phyloP scores from a whole-genome alignment of 92 coral and sea anemone species.

The Porites cylindrica region DNA sequence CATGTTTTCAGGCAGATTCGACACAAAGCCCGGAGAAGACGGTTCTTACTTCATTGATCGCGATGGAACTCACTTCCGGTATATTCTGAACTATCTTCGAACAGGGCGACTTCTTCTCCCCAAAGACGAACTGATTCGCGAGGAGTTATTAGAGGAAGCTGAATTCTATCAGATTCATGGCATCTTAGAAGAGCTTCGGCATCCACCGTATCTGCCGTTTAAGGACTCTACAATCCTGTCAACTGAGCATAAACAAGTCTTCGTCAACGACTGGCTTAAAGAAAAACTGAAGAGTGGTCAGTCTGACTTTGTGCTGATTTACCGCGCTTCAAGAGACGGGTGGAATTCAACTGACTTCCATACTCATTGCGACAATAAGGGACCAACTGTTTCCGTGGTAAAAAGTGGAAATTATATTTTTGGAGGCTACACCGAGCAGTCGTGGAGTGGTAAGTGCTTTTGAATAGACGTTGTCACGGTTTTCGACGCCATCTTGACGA shows the following conservation, averaged over 20 bases:
- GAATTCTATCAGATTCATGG: conserved; percentile 71
- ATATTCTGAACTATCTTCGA: conserved; percentile 66
- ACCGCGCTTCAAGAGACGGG: conserved; percentile 60
- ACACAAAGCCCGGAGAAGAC: conserved; percentile 59
- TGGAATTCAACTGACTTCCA: conserved; percentile 64
- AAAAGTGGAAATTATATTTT: conserved; percentile 53
- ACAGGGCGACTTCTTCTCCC: conserved; percentile 72
- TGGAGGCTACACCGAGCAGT: conserved; percentile 60
- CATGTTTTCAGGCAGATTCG: conserved; percentile 65
- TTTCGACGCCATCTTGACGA: no score
- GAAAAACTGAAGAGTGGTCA: not conserved
- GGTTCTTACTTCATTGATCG: conserved; percentile 75
- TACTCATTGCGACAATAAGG: conserved; percentile 56
- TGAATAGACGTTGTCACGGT: no score
- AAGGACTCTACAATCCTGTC: conserved; percentile 40
- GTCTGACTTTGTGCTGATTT: conserved; percentile 25
- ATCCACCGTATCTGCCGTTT: not conserved
- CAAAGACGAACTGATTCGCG: conserved; percentile 35
- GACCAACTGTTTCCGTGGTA: conserved; percentile 57
- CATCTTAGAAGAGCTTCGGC: conserved; percentile 35
- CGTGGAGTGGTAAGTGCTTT: no score
- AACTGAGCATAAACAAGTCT: conserved; percentile 16
- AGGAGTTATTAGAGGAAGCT: conserved; percentile 64
- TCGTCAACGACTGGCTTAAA: not conserved
- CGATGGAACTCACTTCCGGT: conserved; percentile 77